Conservation (phyloP, 2,113 vertebrate species). For the Myodes glareolus region DNA sequence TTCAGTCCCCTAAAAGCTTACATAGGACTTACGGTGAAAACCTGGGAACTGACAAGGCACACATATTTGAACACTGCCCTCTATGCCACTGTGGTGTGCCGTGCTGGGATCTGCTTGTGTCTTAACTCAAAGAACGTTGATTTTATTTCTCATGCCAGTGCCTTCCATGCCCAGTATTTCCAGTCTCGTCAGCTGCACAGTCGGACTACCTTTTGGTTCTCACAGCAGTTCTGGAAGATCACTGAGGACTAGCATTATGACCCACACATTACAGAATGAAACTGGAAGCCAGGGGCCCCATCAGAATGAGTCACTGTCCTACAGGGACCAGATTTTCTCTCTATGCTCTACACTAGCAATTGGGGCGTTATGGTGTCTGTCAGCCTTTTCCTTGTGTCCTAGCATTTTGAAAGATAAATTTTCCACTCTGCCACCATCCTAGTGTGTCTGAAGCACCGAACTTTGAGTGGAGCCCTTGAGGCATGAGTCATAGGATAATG, state of each 20-base stretch:
- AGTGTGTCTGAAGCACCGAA: background rate
- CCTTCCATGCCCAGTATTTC: background rate
- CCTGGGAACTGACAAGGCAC: background rate
- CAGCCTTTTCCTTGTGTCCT: background rate
- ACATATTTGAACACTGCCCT: background rate
- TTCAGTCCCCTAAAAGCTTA: background rate
- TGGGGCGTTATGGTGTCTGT: background rate
- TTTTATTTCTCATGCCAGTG: background rate
- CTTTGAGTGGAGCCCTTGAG: background rate
- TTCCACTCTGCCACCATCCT: background rate
- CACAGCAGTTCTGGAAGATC: background rate
- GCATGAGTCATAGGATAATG: background rate
- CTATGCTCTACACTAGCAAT: background rate
- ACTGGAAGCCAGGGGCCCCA: too few species aligned
- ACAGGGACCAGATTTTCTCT: background rate
- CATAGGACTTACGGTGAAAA: background rate
- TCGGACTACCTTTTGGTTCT: background rate
- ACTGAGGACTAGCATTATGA: background rate
- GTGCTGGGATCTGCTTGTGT: background rate
- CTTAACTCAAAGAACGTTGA: background rate
- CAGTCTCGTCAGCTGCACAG: background rate
- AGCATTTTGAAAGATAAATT: background rate
- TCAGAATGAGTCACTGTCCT: background rate
- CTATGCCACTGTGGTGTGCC: background rate
- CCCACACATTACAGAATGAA: background rate